A percentile compares a stretch with the other conserved stretches of the same genome.
Conservation (phyloP, 1,140 invertebrate genomes). For the Campoletis sonorensis region DNA sequence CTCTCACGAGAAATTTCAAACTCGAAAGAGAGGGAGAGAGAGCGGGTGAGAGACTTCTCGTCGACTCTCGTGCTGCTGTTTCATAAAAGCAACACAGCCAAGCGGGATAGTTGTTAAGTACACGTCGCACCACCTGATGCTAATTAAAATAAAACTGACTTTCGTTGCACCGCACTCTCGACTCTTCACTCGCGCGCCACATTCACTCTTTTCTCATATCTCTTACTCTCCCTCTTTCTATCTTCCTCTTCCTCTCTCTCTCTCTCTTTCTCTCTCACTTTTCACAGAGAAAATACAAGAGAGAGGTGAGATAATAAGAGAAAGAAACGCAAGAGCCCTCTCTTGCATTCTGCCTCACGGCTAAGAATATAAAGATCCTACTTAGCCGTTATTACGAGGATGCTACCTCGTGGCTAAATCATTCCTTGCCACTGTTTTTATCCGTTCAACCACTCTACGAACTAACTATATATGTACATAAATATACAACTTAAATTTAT, state of each 20-base stretch:
- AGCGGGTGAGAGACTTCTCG: constrained; percentile 40
- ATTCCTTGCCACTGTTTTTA: constrained; percentile 70
- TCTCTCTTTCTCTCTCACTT: constrained; percentile 13
- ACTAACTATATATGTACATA: background rate
- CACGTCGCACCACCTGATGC: constrained; percentile 75
- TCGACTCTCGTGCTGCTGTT: constrained; percentile 18
- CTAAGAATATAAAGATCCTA: constrained; percentile 77
- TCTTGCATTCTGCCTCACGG: constrained; percentile 65
- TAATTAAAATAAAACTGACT: constrained; percentile 74
- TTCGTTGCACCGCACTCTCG: constrained; percentile 41
- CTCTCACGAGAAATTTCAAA: constrained; percentile 73
- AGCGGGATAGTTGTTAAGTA: constrained; percentile 72
- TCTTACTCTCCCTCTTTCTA: constrained; percentile 14
- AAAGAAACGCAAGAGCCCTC: background rate
- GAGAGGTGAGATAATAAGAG: background rate
- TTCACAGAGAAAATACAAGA: background rate
- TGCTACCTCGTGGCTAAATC: constrained; percentile 71
- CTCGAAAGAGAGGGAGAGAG: constrained; percentile 60
- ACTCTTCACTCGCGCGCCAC: constrained; percentile 30
- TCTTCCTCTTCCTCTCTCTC: background rate
- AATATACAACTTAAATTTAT: background rate
- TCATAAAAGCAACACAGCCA: constrained; percentile 41
- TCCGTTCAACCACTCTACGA: constrained; percentile 21
- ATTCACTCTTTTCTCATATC: constrained; percentile 35
- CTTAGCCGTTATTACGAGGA: constrained; percentile 74